These are phyloP conservation scores for Cryptocheilus praepositus DNA, from an alignment of 2,888 invertebrate species.

Conservation along the genomic window DNA sequence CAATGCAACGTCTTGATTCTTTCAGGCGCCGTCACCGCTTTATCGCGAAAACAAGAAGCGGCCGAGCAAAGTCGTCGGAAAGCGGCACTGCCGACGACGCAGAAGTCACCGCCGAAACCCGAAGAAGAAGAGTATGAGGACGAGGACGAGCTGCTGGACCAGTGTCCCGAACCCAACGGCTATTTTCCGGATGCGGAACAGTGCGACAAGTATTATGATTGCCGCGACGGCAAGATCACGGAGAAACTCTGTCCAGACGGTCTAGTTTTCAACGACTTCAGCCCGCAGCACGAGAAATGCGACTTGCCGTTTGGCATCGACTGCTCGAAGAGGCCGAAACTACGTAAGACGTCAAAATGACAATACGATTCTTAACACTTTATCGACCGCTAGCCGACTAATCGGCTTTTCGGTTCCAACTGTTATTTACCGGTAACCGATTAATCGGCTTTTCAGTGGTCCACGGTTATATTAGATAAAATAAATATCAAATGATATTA, in stretches of 20 bases:
- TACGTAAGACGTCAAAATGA: constrained; percentile 84
- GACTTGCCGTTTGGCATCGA: constrained; percentile 92
- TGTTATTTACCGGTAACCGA: too few species aligned
- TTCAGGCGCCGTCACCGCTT: constrained; percentile 61
- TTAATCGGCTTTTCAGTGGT: too few species aligned
- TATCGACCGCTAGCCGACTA: too few species aligned
- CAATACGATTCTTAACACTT: too few species aligned
- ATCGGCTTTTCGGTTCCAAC: too few species aligned
- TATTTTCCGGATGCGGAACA: constrained; percentile 91
- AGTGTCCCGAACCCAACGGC: constrained; percentile 88
- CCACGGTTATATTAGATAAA: too few species aligned
- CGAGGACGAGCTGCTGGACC: constrained; percentile 79
- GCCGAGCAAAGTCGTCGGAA: constrained; percentile 69
- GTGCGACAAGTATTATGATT: constrained; percentile 92
- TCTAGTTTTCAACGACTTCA: constrained; percentile 92
- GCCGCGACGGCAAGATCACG: constrained; percentile 83
- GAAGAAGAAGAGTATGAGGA: constrained; percentile 70
- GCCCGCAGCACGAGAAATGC: constrained; percentile 88
- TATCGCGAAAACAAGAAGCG: constrained; percentile 70
- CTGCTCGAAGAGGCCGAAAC: constrained; percentile 85
- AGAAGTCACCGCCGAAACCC: constrained; percentile 37
- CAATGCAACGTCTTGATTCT: too few species aligned
- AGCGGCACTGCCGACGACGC: constrained; percentile 46
- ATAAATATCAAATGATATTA: too few species aligned
- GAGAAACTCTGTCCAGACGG: constrained; percentile 92